Evolutionary conservation across 2,888 invertebrate species (phyloP).

Genomic region (Myathropa florea): DNA sequence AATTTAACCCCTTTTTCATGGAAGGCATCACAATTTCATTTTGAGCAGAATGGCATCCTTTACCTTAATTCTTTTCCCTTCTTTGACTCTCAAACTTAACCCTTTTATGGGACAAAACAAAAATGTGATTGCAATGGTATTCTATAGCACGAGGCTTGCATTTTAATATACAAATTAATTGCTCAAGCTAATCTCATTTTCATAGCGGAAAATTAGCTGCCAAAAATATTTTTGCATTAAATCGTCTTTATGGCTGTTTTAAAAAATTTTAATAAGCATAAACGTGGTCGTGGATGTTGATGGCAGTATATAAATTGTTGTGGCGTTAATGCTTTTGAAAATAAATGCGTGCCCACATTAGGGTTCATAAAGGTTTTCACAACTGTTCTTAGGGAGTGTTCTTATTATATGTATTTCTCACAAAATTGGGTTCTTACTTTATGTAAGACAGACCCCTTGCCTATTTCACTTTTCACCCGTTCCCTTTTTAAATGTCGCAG

Average conservation of each 20-base stretch:
- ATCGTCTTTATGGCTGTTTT: conserved; percentile 26
- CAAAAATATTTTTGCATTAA: conserved; percentile 72
- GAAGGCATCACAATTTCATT: conserved; percentile 55
- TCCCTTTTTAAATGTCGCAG: too few species aligned
- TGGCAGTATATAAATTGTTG: background rate
- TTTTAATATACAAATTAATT: conserved; percentile 70
- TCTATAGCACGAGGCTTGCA: conserved; percentile 49
- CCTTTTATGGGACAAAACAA: conserved; percentile 51
- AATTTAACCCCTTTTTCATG: conserved; percentile 65
- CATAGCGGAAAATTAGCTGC: conserved; percentile 76
- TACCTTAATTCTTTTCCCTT: conserved; percentile 51
- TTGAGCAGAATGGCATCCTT: conserved; percentile 44
- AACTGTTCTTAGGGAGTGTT: too few species aligned
- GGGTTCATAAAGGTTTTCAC: too few species aligned
- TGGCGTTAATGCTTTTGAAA: conserved; percentile 7
- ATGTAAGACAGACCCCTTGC: too few species aligned
- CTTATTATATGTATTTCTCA: too few species aligned
- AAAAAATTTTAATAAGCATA: background rate
- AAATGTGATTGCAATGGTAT: conserved; percentile 49
- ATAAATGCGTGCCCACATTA: too few species aligned
- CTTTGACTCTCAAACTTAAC: conserved; percentile 55
- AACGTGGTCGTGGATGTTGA: background rate
- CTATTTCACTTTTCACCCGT: too few species aligned
- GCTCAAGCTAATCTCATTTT: conserved; percentile 66
- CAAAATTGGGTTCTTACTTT: too few species aligned